Conservation (phyloP, 2,797 vertebrate genomes). For the Sylvia borin region DNA sequence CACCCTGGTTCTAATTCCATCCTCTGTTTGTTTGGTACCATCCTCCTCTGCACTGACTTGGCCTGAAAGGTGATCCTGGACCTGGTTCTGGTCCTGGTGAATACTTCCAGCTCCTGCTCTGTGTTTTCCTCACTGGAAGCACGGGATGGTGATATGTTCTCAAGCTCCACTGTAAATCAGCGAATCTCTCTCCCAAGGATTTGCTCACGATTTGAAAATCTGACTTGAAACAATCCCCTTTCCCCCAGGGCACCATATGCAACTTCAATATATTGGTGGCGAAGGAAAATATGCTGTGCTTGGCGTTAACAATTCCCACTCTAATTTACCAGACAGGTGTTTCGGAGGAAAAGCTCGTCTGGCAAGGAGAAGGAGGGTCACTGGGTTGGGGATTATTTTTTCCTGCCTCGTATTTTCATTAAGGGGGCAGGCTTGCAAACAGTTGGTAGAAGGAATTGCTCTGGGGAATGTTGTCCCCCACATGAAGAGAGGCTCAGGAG, state of each 20-base stretch:
- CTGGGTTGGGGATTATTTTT: neutral
- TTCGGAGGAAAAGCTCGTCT: slow-evolving; percentile 60
- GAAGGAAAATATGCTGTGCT: slow-evolving; percentile 64
- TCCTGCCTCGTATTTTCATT: slow-evolving; percentile 11
- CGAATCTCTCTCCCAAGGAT: slow-evolving; percentile 52
- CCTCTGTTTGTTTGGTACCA: rapidly evolving
- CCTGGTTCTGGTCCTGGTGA: neutral
- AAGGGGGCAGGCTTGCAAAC: neutral
- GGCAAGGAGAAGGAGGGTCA: slow-evolving; percentile 39
- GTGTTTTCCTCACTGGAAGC: neutral
- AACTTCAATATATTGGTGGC: slow-evolving; percentile 62
- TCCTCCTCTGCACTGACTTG: neutral
- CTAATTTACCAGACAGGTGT: slow-evolving; percentile 62
- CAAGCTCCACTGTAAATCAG: slow-evolving; percentile 44
- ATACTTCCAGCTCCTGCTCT: neutral
- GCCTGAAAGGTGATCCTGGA: neutral
- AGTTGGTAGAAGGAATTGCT: slow-evolving; percentile 4
- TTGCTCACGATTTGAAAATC: slow-evolving; percentile 64
- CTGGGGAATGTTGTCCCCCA: neutral
- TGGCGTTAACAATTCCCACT: slow-evolving; percentile 63
- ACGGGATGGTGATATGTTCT: neutral
- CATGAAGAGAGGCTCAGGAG: neutral
- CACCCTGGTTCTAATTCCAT: neutral
- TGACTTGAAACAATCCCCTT: slow-evolving; percentile 61
- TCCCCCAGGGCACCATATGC: slow-evolving; percentile 51